These are phyloP conservation scores for Ellobium chinense DNA, from an alignment of 2,888 invertebrate genomes.

Conservation along the genomic window DNA sequence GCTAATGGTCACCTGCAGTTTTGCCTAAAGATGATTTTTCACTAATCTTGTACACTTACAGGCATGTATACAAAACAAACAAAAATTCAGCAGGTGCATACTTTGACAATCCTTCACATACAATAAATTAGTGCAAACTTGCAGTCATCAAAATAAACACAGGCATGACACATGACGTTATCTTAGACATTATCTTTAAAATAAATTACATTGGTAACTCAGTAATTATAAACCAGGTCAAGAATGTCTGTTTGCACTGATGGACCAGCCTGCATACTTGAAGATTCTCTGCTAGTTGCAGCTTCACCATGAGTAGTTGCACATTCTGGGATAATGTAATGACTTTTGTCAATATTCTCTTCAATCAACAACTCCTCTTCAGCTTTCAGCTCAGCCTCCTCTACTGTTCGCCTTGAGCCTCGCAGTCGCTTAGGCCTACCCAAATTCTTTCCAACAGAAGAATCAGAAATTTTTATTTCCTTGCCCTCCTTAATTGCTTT, in stretches of 20 bases:
- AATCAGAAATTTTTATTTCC: conserved; percentile 6
- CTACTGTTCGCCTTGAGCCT: background rate
- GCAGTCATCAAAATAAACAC: too few relatives aligned
- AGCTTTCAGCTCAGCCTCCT: background rate
- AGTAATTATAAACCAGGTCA: conserved; percentile 25
- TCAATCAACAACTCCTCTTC: conserved; percentile 21
- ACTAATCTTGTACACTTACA: too few relatives aligned
- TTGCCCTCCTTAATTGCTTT: conserved; percentile 11
- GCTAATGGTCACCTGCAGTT: too few relatives aligned
- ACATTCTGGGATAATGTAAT: conserved; percentile 21
- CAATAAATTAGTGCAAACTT: too few relatives aligned
- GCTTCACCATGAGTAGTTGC: conserved; percentile 26
- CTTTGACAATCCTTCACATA: too few relatives aligned
- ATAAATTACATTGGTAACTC: too few relatives aligned
- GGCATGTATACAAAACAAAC: too few relatives aligned
- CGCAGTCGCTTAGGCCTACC: background rate
- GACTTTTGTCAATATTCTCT: conserved; percentile 9
- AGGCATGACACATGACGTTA: too few relatives aligned
- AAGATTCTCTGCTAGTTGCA: conserved; percentile 23
- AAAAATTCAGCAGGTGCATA: too few relatives aligned
- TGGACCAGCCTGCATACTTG: background rate
- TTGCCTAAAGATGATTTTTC: too few relatives aligned
- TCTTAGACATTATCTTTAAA: too few relatives aligned
- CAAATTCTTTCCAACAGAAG: background rate
- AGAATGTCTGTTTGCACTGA: conserved; percentile 3